These are phyloP conservation scores for Nannoperca australis DNA, from an alignment of 2,797 vertebrate genomes.

Conservation along the genomic window DNA sequence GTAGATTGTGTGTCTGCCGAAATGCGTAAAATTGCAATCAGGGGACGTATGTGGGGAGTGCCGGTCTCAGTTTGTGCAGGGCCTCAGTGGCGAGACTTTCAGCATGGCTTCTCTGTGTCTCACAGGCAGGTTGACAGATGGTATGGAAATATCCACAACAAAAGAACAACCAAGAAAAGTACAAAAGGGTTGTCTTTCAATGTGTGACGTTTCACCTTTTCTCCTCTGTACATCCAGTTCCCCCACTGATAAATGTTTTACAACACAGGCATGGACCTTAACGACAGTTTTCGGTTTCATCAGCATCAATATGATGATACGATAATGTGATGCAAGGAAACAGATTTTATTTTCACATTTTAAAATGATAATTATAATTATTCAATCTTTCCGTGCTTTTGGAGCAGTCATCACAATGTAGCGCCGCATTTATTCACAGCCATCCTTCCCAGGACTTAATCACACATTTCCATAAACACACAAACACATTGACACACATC, in stretches of 20 bases:
- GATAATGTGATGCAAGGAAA: slow-evolving; percentile 48
- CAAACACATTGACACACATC: slow-evolving; percentile 72
- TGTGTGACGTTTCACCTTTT: slow-evolving; percentile 7
- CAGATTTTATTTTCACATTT: slow-evolving; percentile 31
- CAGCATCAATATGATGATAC: slow-evolving; percentile 4
- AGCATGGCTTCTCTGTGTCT: slow-evolving; percentile 22
- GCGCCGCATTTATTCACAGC: slow-evolving; percentile 62
- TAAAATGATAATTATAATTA: slow-evolving; percentile 54
- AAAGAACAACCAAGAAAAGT: slow-evolving; percentile 17
- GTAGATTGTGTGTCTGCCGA: slow-evolving; percentile 32
- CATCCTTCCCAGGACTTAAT: slow-evolving; percentile 55
- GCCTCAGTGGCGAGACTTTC: slow-evolving; percentile 20
- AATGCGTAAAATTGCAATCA: slow-evolving; percentile 43
- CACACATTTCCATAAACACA: slow-evolving; percentile 75
- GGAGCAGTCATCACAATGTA: slow-evolving; percentile 49
- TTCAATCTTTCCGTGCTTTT: slow-evolving; percentile 45
- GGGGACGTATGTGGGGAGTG: slow-evolving; percentile 11
- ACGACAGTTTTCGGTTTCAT: slow-evolving; percentile 31
- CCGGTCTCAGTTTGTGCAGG: slow-evolving; percentile 23
- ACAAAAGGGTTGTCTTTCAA: slow-evolving; percentile 10
- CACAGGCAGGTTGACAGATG: slow-evolving; percentile 55
- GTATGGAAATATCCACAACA: slow-evolving; percentile 33
- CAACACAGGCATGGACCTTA: neutral
- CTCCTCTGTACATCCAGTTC: neutral
- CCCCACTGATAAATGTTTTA: neutral